A percentile compares a stretch with the other conserved stretches of the same genome.
phyloP scores from a whole-genome alignment of 92 coral and sea anemone species.

The Zoanthus sansibaricus region DNA sequence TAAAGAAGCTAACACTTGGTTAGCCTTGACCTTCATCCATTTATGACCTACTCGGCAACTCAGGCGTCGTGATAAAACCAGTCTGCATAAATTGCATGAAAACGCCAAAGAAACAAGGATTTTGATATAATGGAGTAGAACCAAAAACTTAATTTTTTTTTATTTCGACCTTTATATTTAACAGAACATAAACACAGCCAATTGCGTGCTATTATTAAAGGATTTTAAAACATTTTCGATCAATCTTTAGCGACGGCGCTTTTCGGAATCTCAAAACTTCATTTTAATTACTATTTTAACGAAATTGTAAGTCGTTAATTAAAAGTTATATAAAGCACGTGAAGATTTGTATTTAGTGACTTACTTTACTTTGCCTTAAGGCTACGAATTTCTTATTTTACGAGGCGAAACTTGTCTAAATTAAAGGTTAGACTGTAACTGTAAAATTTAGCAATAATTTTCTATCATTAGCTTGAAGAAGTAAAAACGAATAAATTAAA shows the following conservation, averaged over 20 bases:
- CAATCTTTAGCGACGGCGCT: neutral
- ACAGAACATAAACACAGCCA: no score
- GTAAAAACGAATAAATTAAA: neutral
- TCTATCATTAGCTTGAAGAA: neutral
- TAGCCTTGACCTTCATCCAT: neutral
- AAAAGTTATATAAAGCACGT: neutral
- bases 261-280: neutral
- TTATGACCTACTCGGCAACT: neutral
- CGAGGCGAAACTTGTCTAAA: neutral
- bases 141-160: neutral
- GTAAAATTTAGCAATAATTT: neutral
- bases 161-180: neutral
- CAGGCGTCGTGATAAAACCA: neutral
- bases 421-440: neutral
- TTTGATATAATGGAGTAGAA: no score
- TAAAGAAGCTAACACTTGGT: neutral
- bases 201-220: slow-evolving; percentile 9
- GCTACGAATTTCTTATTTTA: neutral
- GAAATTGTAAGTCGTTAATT: neutral
- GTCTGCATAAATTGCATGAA: neutral
- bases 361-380: neutral
- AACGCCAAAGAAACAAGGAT: no score
- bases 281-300: neutral
- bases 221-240: neutral
- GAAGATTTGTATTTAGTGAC: neutral